phyloP scores from a whole-genome alignment of 2,888 invertebrate species.

The Halocaridina rubra region DNA sequence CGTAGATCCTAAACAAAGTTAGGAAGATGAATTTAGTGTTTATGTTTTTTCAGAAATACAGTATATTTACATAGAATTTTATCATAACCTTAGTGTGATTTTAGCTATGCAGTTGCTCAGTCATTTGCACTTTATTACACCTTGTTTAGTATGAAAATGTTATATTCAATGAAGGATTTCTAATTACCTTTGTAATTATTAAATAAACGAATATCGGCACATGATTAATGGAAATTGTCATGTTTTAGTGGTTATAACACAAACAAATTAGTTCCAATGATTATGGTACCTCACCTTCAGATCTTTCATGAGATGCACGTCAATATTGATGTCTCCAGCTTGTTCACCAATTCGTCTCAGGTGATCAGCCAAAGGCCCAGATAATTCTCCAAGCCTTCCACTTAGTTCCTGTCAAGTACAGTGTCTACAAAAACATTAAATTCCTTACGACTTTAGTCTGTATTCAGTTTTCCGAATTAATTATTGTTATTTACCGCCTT shows the following conservation, averaged over 20 bases:
- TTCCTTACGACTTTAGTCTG: too few species aligned
- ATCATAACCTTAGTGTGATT: neutral
- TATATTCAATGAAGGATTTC: too few species aligned
- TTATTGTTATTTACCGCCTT: too few species aligned
- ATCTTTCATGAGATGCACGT: conserved; percentile 60
- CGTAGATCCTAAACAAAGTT: conserved; percentile 8
- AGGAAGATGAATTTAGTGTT: neutral
- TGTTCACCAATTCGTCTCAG: conserved; percentile 60
- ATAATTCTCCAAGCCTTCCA: conserved; percentile 51
- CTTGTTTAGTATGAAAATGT: too few species aligned
- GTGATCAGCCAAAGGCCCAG: conserved; percentile 62
- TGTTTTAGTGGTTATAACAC: neutral
- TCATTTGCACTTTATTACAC: too few species aligned
- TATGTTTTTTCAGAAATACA: neutral
- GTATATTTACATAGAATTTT: neutral
- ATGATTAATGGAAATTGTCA: too few species aligned
- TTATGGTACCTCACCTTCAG: conserved; percentile 53
- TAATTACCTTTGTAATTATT: too few species aligned
- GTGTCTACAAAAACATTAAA: neutral
- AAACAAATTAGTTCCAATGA: too few species aligned
- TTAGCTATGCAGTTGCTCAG: too few species aligned
- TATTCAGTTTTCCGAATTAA: too few species aligned
- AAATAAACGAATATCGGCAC: too few species aligned
- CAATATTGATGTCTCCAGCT: conserved; percentile 60
- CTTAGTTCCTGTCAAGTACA: conserved; percentile 43